Conservation (phyloP, 1,140 invertebrate species). For the Marisa cornuarietis region DNA sequence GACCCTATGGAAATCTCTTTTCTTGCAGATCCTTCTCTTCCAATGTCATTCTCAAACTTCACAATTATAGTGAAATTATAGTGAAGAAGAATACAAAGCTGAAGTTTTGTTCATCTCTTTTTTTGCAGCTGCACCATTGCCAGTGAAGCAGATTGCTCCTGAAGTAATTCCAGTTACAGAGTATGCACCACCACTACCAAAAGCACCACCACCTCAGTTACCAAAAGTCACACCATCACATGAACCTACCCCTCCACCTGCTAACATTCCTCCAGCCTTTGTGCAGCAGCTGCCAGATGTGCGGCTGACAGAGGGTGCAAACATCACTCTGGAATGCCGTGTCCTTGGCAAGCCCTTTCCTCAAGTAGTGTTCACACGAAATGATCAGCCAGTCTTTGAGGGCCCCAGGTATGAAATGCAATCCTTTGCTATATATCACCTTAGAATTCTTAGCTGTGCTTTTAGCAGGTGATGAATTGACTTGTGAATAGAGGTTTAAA, state of each 20-base stretch:
- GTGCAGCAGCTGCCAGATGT: conserved; percentile 71
- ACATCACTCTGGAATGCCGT: conserved; percentile 64
- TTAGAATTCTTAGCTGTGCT: background rate
- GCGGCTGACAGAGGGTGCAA: conserved; percentile 56
- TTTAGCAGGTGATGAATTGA: background rate
- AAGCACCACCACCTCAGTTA: conserved; percentile 33
- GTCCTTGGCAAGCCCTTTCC: conserved; percentile 68
- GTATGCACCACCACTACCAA: conserved; percentile 27
- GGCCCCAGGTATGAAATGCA: conserved; percentile 45
- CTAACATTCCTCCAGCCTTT: conserved; percentile 53
- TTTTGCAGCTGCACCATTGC: conserved; percentile 29
- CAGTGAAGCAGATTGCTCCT: conserved; percentile 17
- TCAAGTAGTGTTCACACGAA: conserved; percentile 65
- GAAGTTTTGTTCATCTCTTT: background rate
- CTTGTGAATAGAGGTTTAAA: no score
- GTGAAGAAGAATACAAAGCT: background rate
- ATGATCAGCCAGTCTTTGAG: conserved; percentile 57
- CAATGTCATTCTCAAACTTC: no score
- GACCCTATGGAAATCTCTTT: no score
- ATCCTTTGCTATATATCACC: background rate
- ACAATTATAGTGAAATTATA: no score
- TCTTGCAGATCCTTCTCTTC: no score
- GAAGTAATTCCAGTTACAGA: conserved; percentile 21
- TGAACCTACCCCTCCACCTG: conserved; percentile 28
- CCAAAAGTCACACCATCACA: conserved; percentile 22